phyloP scores from a whole-genome alignment of 2,113 vertebrate genomes.

The Osmerus eperlanus region DNA sequence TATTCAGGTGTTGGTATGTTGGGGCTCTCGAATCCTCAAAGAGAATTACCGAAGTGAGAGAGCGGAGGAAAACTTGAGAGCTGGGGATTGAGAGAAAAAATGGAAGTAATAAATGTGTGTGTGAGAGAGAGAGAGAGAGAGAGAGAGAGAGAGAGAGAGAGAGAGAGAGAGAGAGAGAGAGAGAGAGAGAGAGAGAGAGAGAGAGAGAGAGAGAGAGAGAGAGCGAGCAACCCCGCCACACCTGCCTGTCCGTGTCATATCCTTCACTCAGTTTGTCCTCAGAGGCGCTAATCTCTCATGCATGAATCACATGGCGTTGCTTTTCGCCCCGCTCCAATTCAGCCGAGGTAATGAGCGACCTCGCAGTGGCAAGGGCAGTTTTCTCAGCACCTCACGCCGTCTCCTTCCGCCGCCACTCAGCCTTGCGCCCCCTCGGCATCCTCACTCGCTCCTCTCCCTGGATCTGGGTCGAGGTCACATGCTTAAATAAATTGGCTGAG shows the following conservation, averaged over 20 bases:
- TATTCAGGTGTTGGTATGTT: too few relatives aligned
- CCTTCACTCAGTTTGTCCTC: conserved; percentile 10
- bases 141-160: conserved; percentile 12
- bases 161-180: not conserved
- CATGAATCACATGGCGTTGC: conserved; percentile 21
- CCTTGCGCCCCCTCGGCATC: not conserved
- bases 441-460: not conserved
- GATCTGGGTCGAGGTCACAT: too few relatives aligned
- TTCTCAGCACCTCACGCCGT: not conserved
- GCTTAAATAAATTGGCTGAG: too few relatives aligned
- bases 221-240: not conserved
- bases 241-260: not conserved
- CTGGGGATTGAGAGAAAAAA: not conserved
- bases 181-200: not conserved
- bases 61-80: too few relatives aligned
- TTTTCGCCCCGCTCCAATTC: conserved; percentile 10
- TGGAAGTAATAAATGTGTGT: not conserved
- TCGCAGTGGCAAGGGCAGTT: conserved; percentile 19
- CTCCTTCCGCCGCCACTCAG: not conserved
- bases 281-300: conserved; percentile 21
- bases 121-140: not conserved
- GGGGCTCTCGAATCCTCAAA: too few relatives aligned
- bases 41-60: too few relatives aligned
- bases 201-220: conserved; percentile 10
- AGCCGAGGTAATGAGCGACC: conserved; percentile 31